Percentiles rank a stretch among this genome's conserved stretches.
These are phyloP conservation scores for Vespertilio murinus DNA, from an alignment of 2,797 vertebrate genomes.

Conservation along the genomic window DNA sequence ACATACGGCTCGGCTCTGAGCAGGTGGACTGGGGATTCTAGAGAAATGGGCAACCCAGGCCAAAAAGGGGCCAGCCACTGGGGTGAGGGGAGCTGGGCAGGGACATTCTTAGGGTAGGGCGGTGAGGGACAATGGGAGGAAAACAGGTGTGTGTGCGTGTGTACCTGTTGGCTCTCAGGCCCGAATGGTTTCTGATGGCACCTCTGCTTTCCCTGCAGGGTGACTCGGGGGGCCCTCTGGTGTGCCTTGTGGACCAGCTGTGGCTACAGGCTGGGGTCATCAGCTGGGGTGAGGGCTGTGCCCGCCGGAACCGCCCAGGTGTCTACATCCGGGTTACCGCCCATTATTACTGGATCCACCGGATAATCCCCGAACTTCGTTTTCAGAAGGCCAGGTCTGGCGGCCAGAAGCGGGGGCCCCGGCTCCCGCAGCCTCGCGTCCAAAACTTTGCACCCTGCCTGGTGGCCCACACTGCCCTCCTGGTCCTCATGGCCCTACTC, in stretches of 20 bases:
- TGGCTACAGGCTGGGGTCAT: slow-evolving; percentile 88
- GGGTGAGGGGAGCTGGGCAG: neutral
- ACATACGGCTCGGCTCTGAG: neutral
- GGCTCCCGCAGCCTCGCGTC: accelerated
- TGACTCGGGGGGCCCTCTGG: slow-evolving; percentile 90
- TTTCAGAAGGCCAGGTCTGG: neutral
- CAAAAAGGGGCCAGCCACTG: neutral
- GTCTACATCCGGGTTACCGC: slow-evolving; percentile 87
- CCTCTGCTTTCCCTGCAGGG: slow-evolving; percentile 81
- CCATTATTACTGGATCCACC: slow-evolving; percentile 85
- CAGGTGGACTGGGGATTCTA: neutral
- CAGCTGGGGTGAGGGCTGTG: slow-evolving; percentile 92
- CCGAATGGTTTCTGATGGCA: accelerated
- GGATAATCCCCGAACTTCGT: slow-evolving; percentile 67
- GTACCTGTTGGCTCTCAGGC: neutral
- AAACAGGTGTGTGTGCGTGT: neutral
- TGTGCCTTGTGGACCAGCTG: slow-evolving; percentile 83
- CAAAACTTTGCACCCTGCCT: neutral
- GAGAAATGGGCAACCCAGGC: neutral
- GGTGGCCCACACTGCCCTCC: accelerated
- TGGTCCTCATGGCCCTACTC: neutral
- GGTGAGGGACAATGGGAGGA: neutral
- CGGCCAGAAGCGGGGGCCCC: neutral
- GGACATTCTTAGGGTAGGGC: neutral
- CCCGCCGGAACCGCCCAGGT: slow-evolving; percentile 85